Evolutionary conservation across 2,797 vertebrate genomes (phyloP), one percentile per base, ranked within the genome.

Genomic region (Myotis planiceps): DNA sequence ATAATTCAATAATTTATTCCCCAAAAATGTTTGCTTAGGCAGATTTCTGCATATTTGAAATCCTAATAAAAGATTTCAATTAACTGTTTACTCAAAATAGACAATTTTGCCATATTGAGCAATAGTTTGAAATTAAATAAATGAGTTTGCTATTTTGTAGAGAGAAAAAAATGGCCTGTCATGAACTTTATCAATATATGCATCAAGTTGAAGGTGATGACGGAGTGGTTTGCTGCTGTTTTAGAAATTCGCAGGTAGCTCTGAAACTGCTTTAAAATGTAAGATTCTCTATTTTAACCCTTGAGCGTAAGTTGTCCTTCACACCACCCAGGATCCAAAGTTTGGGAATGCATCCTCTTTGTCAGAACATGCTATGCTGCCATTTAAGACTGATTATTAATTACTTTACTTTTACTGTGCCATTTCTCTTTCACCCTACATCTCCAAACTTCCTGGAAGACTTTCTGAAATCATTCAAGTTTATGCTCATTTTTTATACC

Each of bases 11-110:
- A 88, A 91, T 88, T 93, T 1, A 68, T 34, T 92, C 47, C 16
- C 27, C 42, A 0, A 60, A 87, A 83, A 89, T 63, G 9, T 79
- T 88, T 93, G 27, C 76, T 92, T 81, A 72, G 18, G 32, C 10
- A 93, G 25, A 93, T 95, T 68, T 93, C 58, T 91, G 23, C 58
- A 65, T 94, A 63, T 86, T 90, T 55, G 29, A 81, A 94, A 96
- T 86, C 18, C 37, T 88, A 75, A 92, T 66, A 78, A 92, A 90
- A 90, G 29, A 7, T 90, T 86, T 95, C 21, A 49, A 45, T 32
- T 90, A 49, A 85, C 13, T 63, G 1, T 66, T 71, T 15, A 45
- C 19, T 93, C 63, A 69, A 84, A 81, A 45, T 80, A 89, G 42
- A 65, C 66, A 94, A 53, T 29, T n/a, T 8, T 71, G 42, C 25